These are phyloP conservation scores for Lutjanus campechanus DNA, from an alignment of 2,797 vertebrate species.

Conservation along the genomic window DNA sequence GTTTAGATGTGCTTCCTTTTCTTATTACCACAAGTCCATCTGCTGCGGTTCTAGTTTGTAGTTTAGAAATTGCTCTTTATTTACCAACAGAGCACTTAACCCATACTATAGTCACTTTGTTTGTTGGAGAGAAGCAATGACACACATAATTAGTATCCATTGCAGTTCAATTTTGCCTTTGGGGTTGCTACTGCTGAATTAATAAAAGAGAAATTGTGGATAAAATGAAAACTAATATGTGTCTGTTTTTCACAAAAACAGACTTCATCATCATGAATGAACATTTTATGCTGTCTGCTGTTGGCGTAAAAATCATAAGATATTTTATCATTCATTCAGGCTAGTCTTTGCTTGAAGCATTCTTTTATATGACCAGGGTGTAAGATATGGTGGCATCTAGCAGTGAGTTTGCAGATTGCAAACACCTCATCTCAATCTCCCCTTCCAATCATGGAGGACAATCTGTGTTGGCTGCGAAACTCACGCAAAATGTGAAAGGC, in stretches of 20 bases:
- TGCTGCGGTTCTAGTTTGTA: constrained; percentile 28
- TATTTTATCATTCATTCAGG: constrained; percentile 33
- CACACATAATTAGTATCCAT: constrained; percentile 28
- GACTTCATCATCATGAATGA: constrained; percentile 27
- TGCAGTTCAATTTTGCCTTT: neutral
- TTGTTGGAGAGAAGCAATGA: constrained; percentile 21
- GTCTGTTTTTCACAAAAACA: constrained; percentile 1
- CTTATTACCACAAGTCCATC: constrained; percentile 34
- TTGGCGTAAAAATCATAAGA: constrained; percentile 7
- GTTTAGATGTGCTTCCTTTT: constrained; percentile 24
- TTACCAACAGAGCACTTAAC: constrained; percentile 10
- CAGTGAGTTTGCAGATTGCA: too few relatives aligned
- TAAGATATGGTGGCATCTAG: too few relatives aligned
- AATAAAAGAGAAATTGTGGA: neutral
- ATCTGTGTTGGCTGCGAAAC: too few relatives aligned
- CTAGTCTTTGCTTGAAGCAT: constrained; percentile 7
- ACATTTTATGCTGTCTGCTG: constrained; percentile 19
- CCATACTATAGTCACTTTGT: neutral
- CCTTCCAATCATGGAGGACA: too few relatives aligned
- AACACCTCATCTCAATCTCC: too few relatives aligned
- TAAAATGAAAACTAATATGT: constrained; percentile 14
- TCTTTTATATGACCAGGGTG: neutral
- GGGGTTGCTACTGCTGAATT: neutral
- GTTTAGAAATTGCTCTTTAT: constrained; percentile 31
- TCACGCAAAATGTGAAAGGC: too few relatives aligned